These are phyloP conservation scores for Anguilla anguilla DNA, from an alignment of 2,797 vertebrate species.

Conservation along the genomic window DNA sequence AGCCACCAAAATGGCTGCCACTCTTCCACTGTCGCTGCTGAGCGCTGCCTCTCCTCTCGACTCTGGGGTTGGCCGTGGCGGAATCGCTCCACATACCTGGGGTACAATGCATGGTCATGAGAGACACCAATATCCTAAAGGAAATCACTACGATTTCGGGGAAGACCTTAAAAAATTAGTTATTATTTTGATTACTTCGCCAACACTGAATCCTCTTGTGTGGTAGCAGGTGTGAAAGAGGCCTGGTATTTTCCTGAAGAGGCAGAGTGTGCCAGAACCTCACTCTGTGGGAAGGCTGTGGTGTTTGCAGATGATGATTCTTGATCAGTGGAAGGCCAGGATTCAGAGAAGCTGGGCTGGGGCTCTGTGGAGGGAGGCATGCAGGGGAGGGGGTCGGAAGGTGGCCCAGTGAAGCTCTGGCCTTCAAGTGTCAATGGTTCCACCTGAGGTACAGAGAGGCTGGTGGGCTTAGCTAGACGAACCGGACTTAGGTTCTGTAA, in stretches of 20 bases:
- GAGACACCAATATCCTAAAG: neutral
- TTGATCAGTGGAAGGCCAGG: constrained; percentile 75
- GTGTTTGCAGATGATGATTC: constrained; percentile 50
- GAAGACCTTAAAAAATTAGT: neutral
- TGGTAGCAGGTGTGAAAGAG: constrained; percentile 30
- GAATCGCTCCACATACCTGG: constrained; percentile 84
- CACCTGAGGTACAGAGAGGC: constrained; percentile 28
- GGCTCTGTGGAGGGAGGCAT: constrained; percentile 38
- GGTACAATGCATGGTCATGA: constrained; percentile 26
- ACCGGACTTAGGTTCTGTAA: constrained; percentile 68
- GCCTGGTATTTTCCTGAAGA: constrained; percentile 25
- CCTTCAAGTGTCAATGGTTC: constrained; percentile 39
- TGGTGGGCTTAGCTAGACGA: constrained; percentile 43
- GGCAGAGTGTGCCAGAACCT: constrained; percentile 22
- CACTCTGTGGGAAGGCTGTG: constrained; percentile 38
- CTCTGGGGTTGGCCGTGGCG: constrained; percentile 80
- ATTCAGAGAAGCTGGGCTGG: constrained; percentile 65
- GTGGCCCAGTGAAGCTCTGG: constrained; percentile 39
- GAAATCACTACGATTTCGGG: neutral
- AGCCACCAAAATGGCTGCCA: constrained; percentile 80
- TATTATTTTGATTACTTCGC: constrained; percentile 62
- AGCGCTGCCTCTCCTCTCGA: constrained; percentile 72
- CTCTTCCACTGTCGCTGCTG: constrained; percentile 39
- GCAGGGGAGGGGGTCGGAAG: constrained; percentile 26
- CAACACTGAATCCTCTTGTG: constrained; percentile 63